phyloP scores from a whole-genome alignment of 1,140 invertebrate species.

The Ceratina australensis region DNA sequence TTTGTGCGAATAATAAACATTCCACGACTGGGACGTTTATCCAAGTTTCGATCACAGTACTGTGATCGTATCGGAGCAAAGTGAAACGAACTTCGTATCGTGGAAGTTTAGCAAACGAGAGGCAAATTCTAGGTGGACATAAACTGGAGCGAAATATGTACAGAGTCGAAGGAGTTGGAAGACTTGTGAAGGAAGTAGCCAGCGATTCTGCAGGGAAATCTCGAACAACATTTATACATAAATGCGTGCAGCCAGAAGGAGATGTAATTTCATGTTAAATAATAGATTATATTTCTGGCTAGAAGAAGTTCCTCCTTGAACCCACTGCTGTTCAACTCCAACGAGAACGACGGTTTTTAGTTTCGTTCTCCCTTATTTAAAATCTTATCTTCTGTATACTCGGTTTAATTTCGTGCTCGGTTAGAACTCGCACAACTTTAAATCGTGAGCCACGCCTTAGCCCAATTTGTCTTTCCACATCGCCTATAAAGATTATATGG shows the following conservation, averaged over 20 bases:
- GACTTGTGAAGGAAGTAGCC: neutral
- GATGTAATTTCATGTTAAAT: too few relatives aligned
- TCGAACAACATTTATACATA: neutral
- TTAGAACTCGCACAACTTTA: conserved; percentile 23
- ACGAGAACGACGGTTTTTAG: neutral
- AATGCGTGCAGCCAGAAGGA: neutral
- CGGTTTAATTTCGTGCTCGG: conserved; percentile 4
- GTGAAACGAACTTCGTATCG: neutral
- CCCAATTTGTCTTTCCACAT: conserved; percentile 34
- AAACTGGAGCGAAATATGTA: neutral
- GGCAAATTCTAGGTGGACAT: neutral
- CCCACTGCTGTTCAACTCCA: too few relatives aligned
- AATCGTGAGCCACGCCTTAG: conserved; percentile 25
- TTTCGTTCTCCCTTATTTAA: neutral
- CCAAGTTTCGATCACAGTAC: neutral
- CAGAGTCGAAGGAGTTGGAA: neutral
- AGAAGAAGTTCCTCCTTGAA: too few relatives aligned
- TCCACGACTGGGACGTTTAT: too few relatives aligned
- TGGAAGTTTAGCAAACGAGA: neutral
- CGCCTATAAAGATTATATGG: neutral
- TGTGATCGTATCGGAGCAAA: neutral
- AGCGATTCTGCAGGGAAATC: conserved; percentile 10
- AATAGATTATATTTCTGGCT: too few relatives aligned
- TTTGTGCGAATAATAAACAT: too few relatives aligned
- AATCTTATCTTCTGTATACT: conserved; percentile 6